Base-by-base conservation (phyloP, 1,140 invertebrate genomes). In the Argopecten irradians region DNA sequence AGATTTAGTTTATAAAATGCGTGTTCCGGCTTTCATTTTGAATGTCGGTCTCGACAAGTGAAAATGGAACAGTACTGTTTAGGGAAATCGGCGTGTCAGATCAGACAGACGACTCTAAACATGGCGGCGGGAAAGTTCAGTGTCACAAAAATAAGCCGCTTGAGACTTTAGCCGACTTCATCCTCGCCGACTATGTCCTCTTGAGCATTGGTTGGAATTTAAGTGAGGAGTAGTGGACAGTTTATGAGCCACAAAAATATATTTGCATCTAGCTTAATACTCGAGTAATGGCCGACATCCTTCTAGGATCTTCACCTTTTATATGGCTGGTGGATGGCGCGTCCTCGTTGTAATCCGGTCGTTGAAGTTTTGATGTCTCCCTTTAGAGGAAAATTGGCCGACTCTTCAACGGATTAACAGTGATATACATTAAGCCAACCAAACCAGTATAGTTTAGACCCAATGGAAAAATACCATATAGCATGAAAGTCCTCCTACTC, bases 1-100 rank as follows among this genome's bases (percentile, higher is more conserved):
- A 71, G 55, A 71, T 71, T 71, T 71, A 71, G 22, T n/a, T 71
- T 71, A 71, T 71, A 71, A 71, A 71, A 71, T 71, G 55, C 55
- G 22, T 16, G 22, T 71, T 71, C 55, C 55, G 55, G 55, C 7
- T 71, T 71, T 71, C 55, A 71, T 71, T 71, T 71, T n/a, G 55
- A 22, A 28, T 71, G 55, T 71, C 55, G 55, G 16, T 28, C n/a
- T 71, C n/a, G n/a, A 71, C 55, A 8, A 16, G 55, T 71, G 55
- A 71, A 71, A 71, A 71, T 71, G 55, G 55, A 71, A n/a, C 55
- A 71, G 55, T 71, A n/a, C n/a, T 71, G 55, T 71, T 28, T 22
- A n/a, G 55, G 28, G 11, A 2, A 3, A 46, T 22, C 9, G 43
- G 19, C 9, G 22, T 46, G 43, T 11, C 43, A 16, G 43, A 46